Evolutionary conservation across 2,113 vertebrate genomes (phyloP).

Genomic region (Macroglossus sobrinus): DNA sequence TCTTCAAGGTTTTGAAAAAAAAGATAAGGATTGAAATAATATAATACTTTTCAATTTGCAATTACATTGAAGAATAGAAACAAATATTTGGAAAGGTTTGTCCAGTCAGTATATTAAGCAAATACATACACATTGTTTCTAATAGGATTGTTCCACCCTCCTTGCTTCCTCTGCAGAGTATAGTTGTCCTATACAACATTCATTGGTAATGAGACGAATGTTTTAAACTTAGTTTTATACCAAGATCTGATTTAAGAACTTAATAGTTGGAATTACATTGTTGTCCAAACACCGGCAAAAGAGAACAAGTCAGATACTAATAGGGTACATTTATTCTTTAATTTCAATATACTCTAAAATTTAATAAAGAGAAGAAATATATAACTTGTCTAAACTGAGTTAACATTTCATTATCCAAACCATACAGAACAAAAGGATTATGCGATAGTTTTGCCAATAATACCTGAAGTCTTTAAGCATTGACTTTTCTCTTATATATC

Average conservation of each 20-base stretch:
- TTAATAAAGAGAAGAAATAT: background rate
- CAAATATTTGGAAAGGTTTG: background rate
- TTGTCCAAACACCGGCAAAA: background rate
- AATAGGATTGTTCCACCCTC: rapidly evolving
- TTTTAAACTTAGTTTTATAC: background rate
- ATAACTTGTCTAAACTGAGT: background rate
- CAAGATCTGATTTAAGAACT: background rate
- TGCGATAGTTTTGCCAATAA: background rate
- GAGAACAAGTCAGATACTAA: background rate
- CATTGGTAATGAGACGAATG: background rate
- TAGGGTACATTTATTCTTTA: background rate
- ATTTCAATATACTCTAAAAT: background rate
- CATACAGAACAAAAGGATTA: background rate
- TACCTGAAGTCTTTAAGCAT: background rate
- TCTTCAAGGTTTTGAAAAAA: background rate
- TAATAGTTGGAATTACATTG: background rate
- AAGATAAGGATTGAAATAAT: background rate
- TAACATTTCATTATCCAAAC: background rate
- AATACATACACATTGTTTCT: background rate
- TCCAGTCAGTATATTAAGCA: background rate
- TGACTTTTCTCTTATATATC: background rate
- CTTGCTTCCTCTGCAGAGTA: rapidly evolving
- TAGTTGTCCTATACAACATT: background rate
- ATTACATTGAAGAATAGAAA: background rate
- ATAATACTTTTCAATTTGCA: background rate